Base-by-base conservation (phyloP, 2,888 invertebrate species). In the Caenorhabditis sp. region DNA sequence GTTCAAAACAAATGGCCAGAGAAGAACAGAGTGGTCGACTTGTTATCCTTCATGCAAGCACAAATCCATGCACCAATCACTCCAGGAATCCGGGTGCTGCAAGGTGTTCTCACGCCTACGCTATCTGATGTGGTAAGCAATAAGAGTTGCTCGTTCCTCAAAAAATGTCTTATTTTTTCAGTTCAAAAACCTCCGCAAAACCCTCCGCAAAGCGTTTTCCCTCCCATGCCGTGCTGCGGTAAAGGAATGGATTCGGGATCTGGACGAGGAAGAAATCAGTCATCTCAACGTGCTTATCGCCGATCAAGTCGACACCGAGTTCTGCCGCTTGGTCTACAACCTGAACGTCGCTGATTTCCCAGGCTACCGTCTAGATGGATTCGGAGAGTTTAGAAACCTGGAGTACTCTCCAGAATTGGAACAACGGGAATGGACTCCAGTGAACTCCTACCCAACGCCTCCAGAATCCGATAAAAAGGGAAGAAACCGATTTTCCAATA, bases 31-130 rank as follows among this genome's bases (percentile, higher is more conserved):
- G 37, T 68, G 1, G 18, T 18, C 2, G 71, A 82, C 8, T 22
- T 82, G 50, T 13, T 72, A 5, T 44, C 8, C 5, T 78, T 55
- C 18, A 50, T 82, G 44, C 47, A 68, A 22, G 60, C 56, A 0
- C 53, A 82, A 22, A 60, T 82, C 50, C 60, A 68, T 32, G 8
- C 40, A 0, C 76, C 76, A 24, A 32, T 61, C 2, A 24, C 60
- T 4, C 53, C 71, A 37, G 53, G 70, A 15, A 61, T 85, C 18
- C 77, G 77, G 70, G 85, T 85, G 11, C 22, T 69, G 35, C 85
- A 85, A 68, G 80, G 81, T 13, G 79, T 83, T n/a, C 24, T 85
- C n/a, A 85, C 85, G 9, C 76, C 85, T 9, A 62, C 53, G 11
- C 9, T 71, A 2, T 28, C 50, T 6, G 74, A 81, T 47, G 74